Evolutionary conservation across 2,113 vertebrate genomes (phyloP).

Genomic region (Mola mola): DNA sequence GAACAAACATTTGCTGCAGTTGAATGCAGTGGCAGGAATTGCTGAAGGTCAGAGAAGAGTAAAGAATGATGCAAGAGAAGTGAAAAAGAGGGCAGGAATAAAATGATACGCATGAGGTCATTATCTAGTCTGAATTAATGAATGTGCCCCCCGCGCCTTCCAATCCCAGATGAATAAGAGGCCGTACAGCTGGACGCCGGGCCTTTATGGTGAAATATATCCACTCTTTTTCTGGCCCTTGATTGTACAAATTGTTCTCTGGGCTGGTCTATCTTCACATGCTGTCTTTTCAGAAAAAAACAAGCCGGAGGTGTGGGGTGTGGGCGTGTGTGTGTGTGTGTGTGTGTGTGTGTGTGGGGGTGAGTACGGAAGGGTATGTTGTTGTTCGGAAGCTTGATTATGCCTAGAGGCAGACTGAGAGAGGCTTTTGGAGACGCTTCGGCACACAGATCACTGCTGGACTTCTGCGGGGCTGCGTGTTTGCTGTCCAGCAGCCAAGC

Average conservation of each 20-base stretch:
- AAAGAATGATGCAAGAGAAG: constrained; percentile 16
- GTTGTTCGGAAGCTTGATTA: constrained; percentile 60
- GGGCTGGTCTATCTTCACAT: constrained; percentile 34
- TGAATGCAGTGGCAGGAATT: constrained; percentile 1
- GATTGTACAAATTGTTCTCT: constrained; percentile 59
- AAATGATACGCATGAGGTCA: constrained; percentile 42
- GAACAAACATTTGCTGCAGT: no score
- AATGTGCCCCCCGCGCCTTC: constrained; percentile 31
- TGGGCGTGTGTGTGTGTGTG: no score
- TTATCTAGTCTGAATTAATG: constrained; percentile 48
- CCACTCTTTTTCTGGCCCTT: constrained; percentile 28
- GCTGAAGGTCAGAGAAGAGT: constrained; percentile 17
- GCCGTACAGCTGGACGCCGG: constrained; percentile 47
- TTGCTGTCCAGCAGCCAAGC: constrained; percentile 59
- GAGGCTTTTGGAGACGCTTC: constrained; percentile 57
- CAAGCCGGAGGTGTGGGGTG: constrained; percentile 21
- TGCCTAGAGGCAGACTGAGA: constrained; percentile 56
- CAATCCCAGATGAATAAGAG: constrained; percentile 32
- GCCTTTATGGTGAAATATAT: constrained; percentile 16
- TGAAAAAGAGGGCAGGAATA: constrained; percentile 18
- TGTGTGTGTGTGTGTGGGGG: no score
- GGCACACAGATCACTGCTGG: constrained; percentile 58
- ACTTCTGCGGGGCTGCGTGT: constrained; percentile 43
- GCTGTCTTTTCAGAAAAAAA: constrained; percentile 67
- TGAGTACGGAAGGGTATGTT: constrained; percentile 25